phyloP scores from a whole-genome alignment of 2,888 invertebrate species.

The Lepidocyrtinus sp. region DNA sequence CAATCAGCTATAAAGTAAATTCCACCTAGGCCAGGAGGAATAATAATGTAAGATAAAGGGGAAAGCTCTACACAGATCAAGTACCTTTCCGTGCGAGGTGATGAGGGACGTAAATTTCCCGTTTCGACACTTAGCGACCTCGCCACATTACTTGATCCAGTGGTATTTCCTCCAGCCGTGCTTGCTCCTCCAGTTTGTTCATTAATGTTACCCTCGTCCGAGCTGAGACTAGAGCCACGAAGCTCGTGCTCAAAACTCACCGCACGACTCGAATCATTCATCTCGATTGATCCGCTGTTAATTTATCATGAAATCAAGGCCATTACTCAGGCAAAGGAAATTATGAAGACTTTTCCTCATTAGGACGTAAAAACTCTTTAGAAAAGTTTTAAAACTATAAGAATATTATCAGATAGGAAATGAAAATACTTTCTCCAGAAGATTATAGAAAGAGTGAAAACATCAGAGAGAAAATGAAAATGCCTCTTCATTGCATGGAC shows the following conservation, averaged over 20 bases:
- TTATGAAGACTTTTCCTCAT: too few species aligned
- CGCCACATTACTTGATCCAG: slow-evolving; percentile 43
- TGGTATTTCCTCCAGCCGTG: slow-evolving; percentile 46
- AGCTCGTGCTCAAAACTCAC: slow-evolving; percentile 78
- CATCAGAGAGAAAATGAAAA: too few species aligned
- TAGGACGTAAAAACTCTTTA: too few species aligned
- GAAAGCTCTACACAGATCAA: background rate
- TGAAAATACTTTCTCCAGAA: too few species aligned
- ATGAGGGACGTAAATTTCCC: slow-evolving; percentile 68
- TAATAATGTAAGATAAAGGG: background rate
- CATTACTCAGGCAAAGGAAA: too few species aligned
- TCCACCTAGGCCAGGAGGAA: too few species aligned
- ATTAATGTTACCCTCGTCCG: slow-evolving; percentile 76
- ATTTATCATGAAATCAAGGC: too few species aligned
- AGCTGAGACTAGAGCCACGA: slow-evolving; percentile 79
- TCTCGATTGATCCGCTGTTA: slow-evolving; percentile 80
- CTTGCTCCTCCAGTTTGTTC: slow-evolving; percentile 73
- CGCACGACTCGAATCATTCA: slow-evolving; percentile 78
- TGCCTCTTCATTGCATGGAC: too few species aligned
- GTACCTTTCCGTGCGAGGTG: slow-evolving; percentile 71
- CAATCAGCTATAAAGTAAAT: too few species aligned
- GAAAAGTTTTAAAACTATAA: too few species aligned
- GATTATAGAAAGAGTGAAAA: too few species aligned
- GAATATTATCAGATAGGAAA: too few species aligned
- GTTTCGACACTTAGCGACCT: slow-evolving; percentile 64